Conservation (phyloP, 2,888 invertebrate species). For the Mythimna vitellina region DNA sequence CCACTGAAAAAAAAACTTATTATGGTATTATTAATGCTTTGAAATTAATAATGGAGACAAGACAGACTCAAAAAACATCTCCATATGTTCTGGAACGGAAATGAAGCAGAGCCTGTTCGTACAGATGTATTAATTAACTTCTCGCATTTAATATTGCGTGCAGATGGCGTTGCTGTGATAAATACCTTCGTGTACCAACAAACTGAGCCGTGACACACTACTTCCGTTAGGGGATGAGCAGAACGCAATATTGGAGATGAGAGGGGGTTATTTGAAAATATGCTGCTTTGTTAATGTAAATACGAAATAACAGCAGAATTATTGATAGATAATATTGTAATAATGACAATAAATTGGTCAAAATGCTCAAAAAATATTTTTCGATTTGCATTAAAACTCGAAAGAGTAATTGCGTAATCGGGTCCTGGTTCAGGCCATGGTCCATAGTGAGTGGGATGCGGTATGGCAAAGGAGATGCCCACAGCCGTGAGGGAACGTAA, state of each 20-base stretch:
- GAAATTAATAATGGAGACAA: conserved; percentile 23
- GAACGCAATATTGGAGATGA: not conserved
- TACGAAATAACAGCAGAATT: not conserved
- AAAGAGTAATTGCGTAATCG: no score
- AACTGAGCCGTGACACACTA: conserved; percentile 34
- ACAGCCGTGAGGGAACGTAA: no score
- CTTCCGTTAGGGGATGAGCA: conserved; percentile 37
- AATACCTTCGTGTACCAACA: conserved; percentile 32
- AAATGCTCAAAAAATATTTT: no score
- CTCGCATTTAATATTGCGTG: conserved; percentile 52
- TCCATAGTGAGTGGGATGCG: no score
- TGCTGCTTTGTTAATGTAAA: not conserved
- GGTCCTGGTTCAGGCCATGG: no score
- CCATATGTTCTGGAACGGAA: conserved; percentile 51
- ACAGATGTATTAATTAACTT: conserved; percentile 77
- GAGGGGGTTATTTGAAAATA: not conserved
- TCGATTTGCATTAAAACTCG: no score
- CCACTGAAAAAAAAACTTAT: no score
- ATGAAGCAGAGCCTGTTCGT: conserved; percentile 68
- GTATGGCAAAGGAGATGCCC: no score
- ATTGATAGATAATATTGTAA: no score
- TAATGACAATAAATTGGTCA: no score
- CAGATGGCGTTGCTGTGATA: conserved; percentile 61
- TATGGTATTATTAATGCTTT: not conserved
- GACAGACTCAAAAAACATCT: conserved; percentile 19